Percentiles rank a stretch among this genome's conserved stretches.
phyloP scores from a whole-genome alignment of 2,113 vertebrate genomes.

The Hemiprocne comata region DNA sequence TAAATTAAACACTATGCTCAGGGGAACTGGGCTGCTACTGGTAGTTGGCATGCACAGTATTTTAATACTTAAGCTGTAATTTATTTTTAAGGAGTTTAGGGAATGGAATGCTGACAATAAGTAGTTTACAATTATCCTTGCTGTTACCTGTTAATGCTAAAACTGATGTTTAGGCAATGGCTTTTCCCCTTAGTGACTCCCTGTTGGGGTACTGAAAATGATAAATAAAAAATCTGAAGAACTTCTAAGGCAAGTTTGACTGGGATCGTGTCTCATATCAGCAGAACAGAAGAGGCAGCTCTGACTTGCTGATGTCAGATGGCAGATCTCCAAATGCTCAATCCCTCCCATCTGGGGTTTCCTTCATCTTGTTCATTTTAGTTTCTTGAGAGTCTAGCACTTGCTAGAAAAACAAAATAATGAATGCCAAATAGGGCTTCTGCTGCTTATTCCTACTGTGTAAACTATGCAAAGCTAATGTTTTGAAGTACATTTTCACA shows the following conservation, averaged over 20 bases:
- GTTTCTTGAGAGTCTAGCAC: background rate
- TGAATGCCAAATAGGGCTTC: background rate
- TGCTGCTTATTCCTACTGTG: background rate
- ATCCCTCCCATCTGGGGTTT: conserved; percentile 21
- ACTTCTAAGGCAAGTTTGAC: background rate
- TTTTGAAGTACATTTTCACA: background rate
- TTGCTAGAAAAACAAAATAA: conserved; percentile 37
- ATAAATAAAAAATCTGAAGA: background rate
- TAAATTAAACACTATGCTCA: background rate
- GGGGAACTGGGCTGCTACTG: background rate
- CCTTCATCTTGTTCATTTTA: conserved; percentile 29
- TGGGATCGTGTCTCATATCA: background rate
- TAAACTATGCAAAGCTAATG: background rate
- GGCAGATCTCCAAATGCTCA: conserved; percentile 10
- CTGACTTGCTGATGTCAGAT: background rate
- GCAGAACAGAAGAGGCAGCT: background rate
- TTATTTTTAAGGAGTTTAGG: background rate
- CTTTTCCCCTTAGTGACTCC: background rate
- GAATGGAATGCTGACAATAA: background rate
- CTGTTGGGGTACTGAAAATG: background rate
- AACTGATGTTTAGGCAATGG: background rate
- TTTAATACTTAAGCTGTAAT: background rate
- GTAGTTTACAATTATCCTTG: background rate
- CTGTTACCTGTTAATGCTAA: background rate
- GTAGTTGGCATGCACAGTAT: background rate